Evolutionary conservation across 35 echinoderm and acorn worm genomes (phyloP), one percentile per base, ranked within the genome.

Genomic region (Chiridota heheva): DNA sequence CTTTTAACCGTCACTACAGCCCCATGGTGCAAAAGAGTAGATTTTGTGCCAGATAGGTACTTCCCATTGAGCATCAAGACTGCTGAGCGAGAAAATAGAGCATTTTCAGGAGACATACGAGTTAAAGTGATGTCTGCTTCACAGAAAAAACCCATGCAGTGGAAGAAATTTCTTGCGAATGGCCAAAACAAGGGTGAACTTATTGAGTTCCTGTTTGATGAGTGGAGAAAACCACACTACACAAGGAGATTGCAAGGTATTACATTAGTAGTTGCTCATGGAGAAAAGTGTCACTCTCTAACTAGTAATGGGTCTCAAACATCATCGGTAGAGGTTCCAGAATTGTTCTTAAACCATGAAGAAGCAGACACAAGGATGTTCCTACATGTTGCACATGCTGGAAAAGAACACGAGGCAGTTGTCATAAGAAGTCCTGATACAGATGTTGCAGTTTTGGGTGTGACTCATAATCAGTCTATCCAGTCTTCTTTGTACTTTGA

Each of bases 321-420:
- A 2, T 26, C 26, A 63, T 40, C 68, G 28, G 4, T 8, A 44
- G 70, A 74, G 58, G 51, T 61, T 20, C 0, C 16, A 17, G 51
- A 43, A 13, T 69, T 88, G 6, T 13, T 5, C 16, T 72, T 28
- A 44, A 70, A 17, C 26, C 86, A 88, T 17, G 77, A 88, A 47
- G 86, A 88, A 78, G 86, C 66, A 5, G 77, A 88, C 40, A 82
- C 77, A 13, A 13, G 86, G 22, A 15, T 82, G 8, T 81, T 81
- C 37, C 86, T 88, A 33, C 86, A 81, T 70, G 71, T 75, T n/a
- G 17, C 38, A 7, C 63, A 88, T 72, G 43, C 64, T 33, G 42
- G 63, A 42, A 2, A 61, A 8, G 10, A 6, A 2, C 25, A 30
- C 7, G 2, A 16, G 0, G 5, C 30, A 5, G 36, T 48, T 3